These are phyloP conservation scores for Globodera rostochiensis DNA, from an alignment of 1,140 invertebrate species.

Conservation along the genomic window DNA sequence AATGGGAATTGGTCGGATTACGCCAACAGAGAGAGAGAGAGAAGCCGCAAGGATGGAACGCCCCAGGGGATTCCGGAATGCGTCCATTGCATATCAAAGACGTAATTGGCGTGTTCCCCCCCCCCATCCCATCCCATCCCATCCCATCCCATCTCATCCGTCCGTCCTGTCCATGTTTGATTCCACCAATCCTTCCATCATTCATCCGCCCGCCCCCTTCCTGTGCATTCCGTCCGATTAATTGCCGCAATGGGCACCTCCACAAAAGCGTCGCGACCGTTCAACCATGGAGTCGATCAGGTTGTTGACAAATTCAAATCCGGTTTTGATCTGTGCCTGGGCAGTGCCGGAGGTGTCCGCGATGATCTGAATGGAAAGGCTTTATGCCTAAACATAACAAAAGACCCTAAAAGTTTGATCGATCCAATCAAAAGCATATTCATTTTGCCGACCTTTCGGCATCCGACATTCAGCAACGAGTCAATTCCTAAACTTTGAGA, in stretches of 20 bases:
- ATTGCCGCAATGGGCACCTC: constrained; percentile 46
- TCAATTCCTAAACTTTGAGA: constrained; percentile 64
- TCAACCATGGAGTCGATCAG: constrained; percentile 65
- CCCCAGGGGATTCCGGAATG: background rate
- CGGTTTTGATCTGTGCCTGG: constrained; percentile 60
- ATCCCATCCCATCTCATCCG: background rate
- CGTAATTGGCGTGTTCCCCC: background rate
- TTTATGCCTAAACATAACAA: constrained; percentile 6
- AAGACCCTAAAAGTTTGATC: background rate
- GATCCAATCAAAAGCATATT: background rate
- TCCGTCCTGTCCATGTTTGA: background rate
- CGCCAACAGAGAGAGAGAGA: background rate
- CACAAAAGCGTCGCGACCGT: constrained; percentile 63
- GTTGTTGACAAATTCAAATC: constrained; percentile 65
- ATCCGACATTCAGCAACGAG: constrained; percentile 63
- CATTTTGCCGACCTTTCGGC: constrained; percentile 52
- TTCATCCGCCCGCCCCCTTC: background rate
- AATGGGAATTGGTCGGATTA: background rate
- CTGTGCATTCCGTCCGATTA: constrained; percentile 16
- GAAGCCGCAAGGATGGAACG: background rate
- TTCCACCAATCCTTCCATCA: constrained; percentile 9
- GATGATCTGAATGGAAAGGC: constrained; percentile 52
- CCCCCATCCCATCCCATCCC: background rate
- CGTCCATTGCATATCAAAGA: background rate
- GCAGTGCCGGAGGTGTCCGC: constrained; percentile 63